Base-by-base conservation (phyloP, 1,140 invertebrate species). In the Oreohelix idahoensis region DNA sequence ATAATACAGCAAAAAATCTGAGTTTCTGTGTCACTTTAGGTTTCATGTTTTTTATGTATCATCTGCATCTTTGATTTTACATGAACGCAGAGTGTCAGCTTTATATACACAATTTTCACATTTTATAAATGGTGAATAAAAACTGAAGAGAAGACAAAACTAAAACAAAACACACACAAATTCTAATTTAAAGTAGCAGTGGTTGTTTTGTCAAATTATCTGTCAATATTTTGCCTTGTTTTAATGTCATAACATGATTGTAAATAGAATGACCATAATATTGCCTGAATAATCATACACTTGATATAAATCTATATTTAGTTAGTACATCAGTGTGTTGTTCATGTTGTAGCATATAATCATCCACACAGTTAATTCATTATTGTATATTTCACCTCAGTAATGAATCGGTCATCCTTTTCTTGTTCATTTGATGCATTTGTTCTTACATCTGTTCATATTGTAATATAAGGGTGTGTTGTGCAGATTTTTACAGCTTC, bases 311-410 rank as follows among this genome's bases (percentile, higher is more conserved):
- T 35, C 1, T 66, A 32, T 66, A 5, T 29, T 23, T 66, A 66
- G 63, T 66, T 66, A 66, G 63, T 66, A 29, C 29, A 66, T 66
- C 63, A 29, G n/a, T 66, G 63, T 66, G 20, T 66, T 66, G 63
- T 66, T 66, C n/a, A 66, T 35, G 5, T 66, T 32, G n/a, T 66
- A 66, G 29, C 29, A 35, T 66, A 66, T 58, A 49, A 11, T 17
- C 53, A 58, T 58, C 53, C 13, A 58, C 26, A n/a, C 13, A 58
- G n/a, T 58, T 58, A 15, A 23, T 66, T 32, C 63, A 66, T 66
- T 8, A 66, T 66, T 32, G 29, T 58, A 11, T 32, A 32, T 66
- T 4, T 66, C 63, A 66, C 17, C 32, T 66, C n/a, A 29, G 2
- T 58, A n/a, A 15, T 58, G 53, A 58, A 58, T 58, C 26, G 26